Conservation (phyloP, 2,113 vertebrate species). For the Spermophilus dauricus region DNA sequence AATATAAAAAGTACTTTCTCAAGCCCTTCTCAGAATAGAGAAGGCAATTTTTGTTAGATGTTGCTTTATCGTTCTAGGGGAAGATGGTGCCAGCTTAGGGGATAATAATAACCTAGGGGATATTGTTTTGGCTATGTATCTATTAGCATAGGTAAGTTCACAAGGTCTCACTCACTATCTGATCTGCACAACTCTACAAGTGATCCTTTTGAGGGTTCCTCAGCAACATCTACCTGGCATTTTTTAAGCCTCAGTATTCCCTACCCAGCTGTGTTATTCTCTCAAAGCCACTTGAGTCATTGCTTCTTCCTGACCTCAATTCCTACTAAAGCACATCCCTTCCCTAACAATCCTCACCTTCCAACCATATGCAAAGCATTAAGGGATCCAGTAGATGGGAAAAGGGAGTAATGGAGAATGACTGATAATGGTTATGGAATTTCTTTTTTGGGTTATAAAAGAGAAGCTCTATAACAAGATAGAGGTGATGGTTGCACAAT, state of each 20-base stretch:
- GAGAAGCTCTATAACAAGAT: neutral
- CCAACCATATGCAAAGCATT: slow-evolving; percentile 21
- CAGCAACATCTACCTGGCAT: neutral
- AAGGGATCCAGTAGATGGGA: neutral
- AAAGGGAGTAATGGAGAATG: neutral
- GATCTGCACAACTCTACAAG: neutral
- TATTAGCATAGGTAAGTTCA: neutral
- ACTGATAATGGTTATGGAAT: neutral
- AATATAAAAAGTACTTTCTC: neutral
- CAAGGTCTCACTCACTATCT: neutral
- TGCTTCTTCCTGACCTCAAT: neutral
- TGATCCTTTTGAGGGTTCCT: neutral
- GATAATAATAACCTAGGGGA: slow-evolving; percentile 21
- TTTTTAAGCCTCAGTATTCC: neutral
- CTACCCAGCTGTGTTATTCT: neutral
- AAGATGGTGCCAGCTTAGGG: neutral
- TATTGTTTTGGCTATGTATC: neutral
- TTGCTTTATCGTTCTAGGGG: slow-evolving; percentile 16
- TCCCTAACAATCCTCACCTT: neutral
- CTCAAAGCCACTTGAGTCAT: neutral
- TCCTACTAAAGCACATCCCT: neutral
- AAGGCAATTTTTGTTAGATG: slow-evolving; percentile 5
- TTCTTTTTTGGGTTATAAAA: neutral
- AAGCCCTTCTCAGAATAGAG: slow-evolving; percentile 11
- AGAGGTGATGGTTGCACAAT: neutral